Percentiles rank a stretch among this genome's conserved stretches.
These are phyloP conservation scores for Monopis laevigella DNA, from an alignment of 2,888 invertebrate genomes.

Conservation along the genomic window DNA sequence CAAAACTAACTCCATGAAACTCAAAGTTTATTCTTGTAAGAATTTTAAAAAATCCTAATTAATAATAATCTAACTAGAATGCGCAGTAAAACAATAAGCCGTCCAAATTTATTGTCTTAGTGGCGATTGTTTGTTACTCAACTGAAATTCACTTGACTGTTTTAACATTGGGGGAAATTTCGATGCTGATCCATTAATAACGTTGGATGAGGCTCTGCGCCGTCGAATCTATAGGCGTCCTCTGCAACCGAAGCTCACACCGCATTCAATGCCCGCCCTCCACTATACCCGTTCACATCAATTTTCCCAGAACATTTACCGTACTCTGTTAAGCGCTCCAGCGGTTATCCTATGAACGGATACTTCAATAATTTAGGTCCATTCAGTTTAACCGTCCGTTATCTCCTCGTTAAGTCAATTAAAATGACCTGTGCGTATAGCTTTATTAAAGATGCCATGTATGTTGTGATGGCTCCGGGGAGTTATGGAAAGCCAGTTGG, in stretches of 20 bases:
- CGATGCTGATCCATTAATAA: constrained; percentile 9
- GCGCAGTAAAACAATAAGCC: no score
- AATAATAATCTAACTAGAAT: no score
- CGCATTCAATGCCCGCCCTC: constrained; percentile 7
- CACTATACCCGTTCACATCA: constrained; percentile 5
- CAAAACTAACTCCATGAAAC: no score
- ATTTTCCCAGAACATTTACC: constrained; percentile 12
- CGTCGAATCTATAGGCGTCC: constrained; percentile 9
- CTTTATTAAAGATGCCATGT: no score
- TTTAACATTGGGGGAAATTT: constrained; percentile 8
- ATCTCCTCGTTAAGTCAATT: constrained; percentile 1
- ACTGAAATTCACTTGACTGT: constrained; percentile 8
- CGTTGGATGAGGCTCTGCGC: constrained; percentile 7
- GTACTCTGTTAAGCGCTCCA: constrained; percentile 9
- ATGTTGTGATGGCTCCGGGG: no score
- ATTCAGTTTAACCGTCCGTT: background rate
- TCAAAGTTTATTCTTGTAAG: no score
- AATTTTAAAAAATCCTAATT: no score
- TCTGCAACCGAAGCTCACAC: constrained; percentile 11
- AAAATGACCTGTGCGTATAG: background rate
- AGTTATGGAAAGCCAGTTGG: no score
- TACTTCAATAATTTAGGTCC: constrained; percentile 8
- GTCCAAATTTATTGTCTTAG: no score
- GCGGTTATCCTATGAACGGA: constrained; percentile 9
- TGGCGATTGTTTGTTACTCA: constrained; percentile 6